These are phyloP conservation scores for Andrena chrysosceles DNA, from an alignment of 2,888 invertebrate species.

Conservation along the genomic window DNA sequence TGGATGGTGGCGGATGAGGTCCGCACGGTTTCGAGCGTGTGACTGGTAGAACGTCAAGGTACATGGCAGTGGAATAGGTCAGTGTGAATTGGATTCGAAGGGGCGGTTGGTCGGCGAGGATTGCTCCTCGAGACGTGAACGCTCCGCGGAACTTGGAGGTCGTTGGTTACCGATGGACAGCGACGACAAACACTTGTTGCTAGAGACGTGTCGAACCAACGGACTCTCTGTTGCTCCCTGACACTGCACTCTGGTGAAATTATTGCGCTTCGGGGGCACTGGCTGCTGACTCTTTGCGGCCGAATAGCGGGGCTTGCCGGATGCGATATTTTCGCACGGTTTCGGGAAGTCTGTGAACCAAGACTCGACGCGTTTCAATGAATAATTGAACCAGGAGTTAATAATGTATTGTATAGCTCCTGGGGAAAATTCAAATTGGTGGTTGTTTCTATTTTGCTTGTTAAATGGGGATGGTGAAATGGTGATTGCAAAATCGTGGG, in stretches of 20 bases:
- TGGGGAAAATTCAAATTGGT: neutral
- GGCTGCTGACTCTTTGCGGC: neutral
- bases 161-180: constrained; percentile 30
- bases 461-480: too few species aligned
- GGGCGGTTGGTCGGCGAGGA: constrained; percentile 1
- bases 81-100: constrained; percentile 25
- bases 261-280: constrained; percentile 16
- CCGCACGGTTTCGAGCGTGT: neutral
- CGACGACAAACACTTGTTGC: constrained; percentile 68
- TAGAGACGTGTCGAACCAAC: constrained; percentile 46
- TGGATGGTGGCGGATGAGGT: neutral
- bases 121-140: constrained; percentile 1
- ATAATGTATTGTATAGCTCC: neutral
- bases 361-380: neutral
- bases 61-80: constrained; percentile 37
- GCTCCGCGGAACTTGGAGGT: constrained; percentile 3
- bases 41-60: constrained; percentile 14
- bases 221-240: neutral
- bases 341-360: neutral
- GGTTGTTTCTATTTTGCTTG: neutral
- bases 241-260: constrained; percentile 15
- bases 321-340: neutral
- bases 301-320: neutral
- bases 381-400: neutral
- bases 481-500: too few species aligned